Percentiles rank a stretch among this genome's conserved stretches.
phyloP scores from a whole-genome alignment of 2,797 vertebrate genomes.

The Acrocephalus scirpaceus region DNA sequence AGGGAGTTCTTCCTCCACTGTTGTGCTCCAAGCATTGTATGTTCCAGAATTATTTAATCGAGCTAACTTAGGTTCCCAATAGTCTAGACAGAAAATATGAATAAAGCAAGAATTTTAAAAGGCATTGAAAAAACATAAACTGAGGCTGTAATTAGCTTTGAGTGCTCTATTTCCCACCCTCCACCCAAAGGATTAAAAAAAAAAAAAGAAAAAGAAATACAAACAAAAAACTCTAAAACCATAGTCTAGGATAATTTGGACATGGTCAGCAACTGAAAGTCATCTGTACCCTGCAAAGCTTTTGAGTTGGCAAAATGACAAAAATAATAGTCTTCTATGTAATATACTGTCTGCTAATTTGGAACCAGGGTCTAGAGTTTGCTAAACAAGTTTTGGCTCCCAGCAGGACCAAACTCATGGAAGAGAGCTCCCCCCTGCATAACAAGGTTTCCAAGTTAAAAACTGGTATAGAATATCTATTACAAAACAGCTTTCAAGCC shows the following conservation, averaged over 20 bases:
- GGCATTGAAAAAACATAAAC: background rate
- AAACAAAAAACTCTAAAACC: background rate
- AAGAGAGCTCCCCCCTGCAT: background rate
- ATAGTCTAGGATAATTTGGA: background rate
- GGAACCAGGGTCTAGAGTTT: background rate
- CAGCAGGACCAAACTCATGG: background rate
- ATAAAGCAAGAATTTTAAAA: background rate
- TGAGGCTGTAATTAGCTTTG: background rate
- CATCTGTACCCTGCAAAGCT: background rate
- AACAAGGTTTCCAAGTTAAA: background rate
- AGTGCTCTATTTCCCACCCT: background rate
- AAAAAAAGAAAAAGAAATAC: background rate
- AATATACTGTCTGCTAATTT: background rate
- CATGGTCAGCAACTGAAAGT: background rate
- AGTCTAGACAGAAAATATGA: conserved; percentile 70
- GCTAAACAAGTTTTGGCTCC: background rate
- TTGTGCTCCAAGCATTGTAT: conserved; percentile 93
- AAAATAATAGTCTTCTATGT: background rate
- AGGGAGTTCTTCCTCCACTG: conserved; percentile 32
- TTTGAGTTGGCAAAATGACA: background rate
- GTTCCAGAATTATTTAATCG: conserved; percentile 88
- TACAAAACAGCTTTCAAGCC: background rate
- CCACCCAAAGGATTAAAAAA: background rate
- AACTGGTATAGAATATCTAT: background rate
- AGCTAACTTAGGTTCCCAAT: conserved; percentile 89